Base-by-base conservation (phyloP, 35 echinoderm and acorn worm species). In the Holothuria glaberrima region DNA sequence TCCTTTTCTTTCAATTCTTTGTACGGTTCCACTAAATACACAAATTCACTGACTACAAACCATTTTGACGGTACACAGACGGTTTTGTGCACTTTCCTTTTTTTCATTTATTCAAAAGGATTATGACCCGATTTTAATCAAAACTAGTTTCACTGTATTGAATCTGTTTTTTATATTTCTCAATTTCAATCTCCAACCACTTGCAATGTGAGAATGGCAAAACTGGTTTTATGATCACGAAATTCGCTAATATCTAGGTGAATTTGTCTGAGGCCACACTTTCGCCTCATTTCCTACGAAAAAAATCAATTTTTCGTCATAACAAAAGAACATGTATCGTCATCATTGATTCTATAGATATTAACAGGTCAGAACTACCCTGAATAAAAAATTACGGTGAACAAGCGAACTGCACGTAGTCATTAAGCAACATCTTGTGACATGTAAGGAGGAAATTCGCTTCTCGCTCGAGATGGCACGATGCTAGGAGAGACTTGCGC, bases 101-200 rank as follows among this genome's bases (percentile, higher is more conserved):
- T 68, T 68, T 68, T 20, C 64, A 9, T 32, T 69, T 29, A 33
- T 78, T 69, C 66, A 30, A 48, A 24, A 48, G 74, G 74, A 78
- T 78, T 78, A 78, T 78, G 74, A 78, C 74, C 74, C 27, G 74
- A 54, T 78, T 78, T 78, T 78, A 78, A 78, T 78, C 31, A 78
- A 78, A 78, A 78, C 74, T 48, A 30, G 21, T 26, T 69, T 78
- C 18, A 78, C 5, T 78, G 44, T 54, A 54, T 78, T 78, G 12
- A 13, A 22, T n/a, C 50, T 30, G 25, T 48, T 24, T 30, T 4
- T 52, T 29, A 1, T 78, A 56, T 78, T 22, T 14, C 50, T 54
- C 50, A 54, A 54, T 54, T 54, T 54, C 50, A 54, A 54, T 75
- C 71, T 35, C 6, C 16, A 6, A n/a, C 20, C 21, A 48, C 27